Evolutionary conservation across 2,113 vertebrate species (phyloP).

Genomic region (Albula glossodonta): DNA sequence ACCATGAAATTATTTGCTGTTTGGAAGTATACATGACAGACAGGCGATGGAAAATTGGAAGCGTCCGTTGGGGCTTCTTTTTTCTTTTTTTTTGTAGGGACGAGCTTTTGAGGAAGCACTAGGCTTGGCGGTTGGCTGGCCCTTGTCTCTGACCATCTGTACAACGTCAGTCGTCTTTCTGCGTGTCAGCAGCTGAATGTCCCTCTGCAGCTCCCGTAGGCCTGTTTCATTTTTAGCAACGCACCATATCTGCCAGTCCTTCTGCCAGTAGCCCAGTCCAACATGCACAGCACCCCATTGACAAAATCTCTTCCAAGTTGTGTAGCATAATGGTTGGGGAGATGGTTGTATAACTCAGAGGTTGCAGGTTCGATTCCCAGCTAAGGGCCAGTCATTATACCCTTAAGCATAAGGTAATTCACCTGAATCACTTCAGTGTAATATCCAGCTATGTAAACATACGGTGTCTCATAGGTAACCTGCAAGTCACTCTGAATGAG

Average conservation of each 20-base stretch:
- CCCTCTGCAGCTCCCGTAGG: not conserved
- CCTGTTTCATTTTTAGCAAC: not conserved
- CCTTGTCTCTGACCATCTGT: not conserved
- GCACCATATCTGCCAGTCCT: not conserved
- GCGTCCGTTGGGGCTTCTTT: not conserved
- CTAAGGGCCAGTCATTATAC: no score
- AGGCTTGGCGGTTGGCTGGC: not conserved
- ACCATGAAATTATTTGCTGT: constrained; percentile 9
- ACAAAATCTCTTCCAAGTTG: not conserved
- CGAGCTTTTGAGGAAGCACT: not conserved
- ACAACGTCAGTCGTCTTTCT: not conserved
- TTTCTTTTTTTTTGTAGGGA: not conserved
- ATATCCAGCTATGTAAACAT: no score
- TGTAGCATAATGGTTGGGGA: no score
- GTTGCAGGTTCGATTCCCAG: no score
- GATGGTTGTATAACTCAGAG: no score
- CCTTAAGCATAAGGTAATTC: no score
- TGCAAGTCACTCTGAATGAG: no score
- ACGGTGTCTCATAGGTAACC: no score
- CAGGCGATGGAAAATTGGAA: not conserved
- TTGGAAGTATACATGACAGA: constrained; percentile 1
- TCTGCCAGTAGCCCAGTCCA: not conserved
- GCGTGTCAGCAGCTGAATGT: constrained; percentile 4
- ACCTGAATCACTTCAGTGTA: no score
- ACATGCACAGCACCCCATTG: not conserved